Conservation (phyloP, 2,797 vertebrate genomes). For the Protonibea diacanthus region DNA sequence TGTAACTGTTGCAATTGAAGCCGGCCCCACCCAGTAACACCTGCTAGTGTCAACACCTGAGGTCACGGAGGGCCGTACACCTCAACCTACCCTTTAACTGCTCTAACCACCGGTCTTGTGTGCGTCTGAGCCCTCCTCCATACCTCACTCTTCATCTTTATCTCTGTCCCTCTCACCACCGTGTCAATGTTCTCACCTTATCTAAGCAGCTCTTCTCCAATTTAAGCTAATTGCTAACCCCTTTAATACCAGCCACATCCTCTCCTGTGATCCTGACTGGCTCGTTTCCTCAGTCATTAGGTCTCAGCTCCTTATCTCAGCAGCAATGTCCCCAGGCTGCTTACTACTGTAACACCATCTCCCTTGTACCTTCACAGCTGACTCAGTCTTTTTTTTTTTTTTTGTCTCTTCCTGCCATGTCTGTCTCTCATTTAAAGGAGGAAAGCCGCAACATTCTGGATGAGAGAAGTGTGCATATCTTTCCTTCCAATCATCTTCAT, state of each 20-base stretch:
- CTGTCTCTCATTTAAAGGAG: constrained; percentile 60
- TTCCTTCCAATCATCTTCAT: constrained; percentile 53
- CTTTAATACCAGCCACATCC: constrained; percentile 75
- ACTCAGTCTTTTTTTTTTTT: constrained; percentile 54
- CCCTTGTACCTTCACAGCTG: constrained; percentile 45
- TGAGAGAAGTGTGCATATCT: constrained; percentile 42
- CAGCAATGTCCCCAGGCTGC: constrained; percentile 61
- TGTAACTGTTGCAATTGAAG: constrained; percentile 52
- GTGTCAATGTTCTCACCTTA: constrained; percentile 72
- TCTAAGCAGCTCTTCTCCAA: constrained; percentile 70
- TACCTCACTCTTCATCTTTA: constrained; percentile 53
- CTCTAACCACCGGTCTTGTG: constrained; percentile 73
- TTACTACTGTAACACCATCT: constrained; percentile 65
- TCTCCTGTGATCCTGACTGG: constrained; percentile 78
- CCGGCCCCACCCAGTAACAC: constrained; percentile 72
- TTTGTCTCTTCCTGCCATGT: constrained; percentile 40
- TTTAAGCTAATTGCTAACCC: constrained; percentile 76
- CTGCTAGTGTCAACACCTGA: constrained; percentile 76
- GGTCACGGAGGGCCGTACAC: constrained; percentile 61
- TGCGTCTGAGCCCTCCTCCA: constrained; percentile 60
- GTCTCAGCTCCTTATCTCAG: constrained; percentile 70
- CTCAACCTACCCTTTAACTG: constrained; percentile 64
- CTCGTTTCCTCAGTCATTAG: constrained; percentile 79
- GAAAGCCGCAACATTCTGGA: constrained; percentile 49
- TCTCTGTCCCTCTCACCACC: constrained; percentile 24